phyloP scores from a whole-genome alignment of 1,140 invertebrate species.

The Protaetia brevitarsis region DNA sequence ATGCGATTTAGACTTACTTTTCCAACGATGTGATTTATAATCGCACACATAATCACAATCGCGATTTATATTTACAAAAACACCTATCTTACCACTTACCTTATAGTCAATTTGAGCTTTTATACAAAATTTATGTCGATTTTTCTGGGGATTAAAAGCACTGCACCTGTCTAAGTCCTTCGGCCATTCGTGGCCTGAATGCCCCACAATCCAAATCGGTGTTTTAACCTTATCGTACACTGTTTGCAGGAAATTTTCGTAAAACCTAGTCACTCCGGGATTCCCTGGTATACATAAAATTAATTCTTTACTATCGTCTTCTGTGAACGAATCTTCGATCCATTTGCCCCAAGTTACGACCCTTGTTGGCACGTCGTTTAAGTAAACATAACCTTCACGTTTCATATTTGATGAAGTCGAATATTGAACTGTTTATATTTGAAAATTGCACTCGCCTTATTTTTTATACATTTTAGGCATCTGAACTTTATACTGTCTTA shows the following conservation, averaged over 20 bases:
- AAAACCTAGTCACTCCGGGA: conserved; percentile 66
- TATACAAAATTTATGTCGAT: too few relatives aligned
- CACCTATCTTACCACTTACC: too few relatives aligned
- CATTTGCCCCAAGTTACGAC: conserved; percentile 65
- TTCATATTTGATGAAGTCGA: not conserved
- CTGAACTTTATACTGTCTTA: too few relatives aligned
- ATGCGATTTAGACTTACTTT: too few relatives aligned
- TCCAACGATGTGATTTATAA: too few relatives aligned
- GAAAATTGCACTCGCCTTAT: not conserved
- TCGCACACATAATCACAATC: too few relatives aligned
- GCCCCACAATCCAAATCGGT: conserved; percentile 74
- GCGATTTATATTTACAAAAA: too few relatives aligned
- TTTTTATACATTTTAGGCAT: too few relatives aligned
- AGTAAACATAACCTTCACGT: conserved; percentile 50
- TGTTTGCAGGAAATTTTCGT: conserved; percentile 64
- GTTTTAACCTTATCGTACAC: conserved; percentile 57
- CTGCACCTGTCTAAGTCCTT: too few relatives aligned
- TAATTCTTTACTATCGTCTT: conserved; percentile 51
- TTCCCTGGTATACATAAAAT: conserved; percentile 66
- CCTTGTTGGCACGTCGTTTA: conserved; percentile 64
- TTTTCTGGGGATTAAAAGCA: too few relatives aligned
- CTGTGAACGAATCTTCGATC: conserved; percentile 58
- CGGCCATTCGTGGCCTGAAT: conserved; percentile 66
- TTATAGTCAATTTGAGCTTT: too few relatives aligned
- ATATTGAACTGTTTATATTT: not conserved